These are phyloP conservation scores for Drosophila novamexicana DNA, from an alignment of 1,140 invertebrate species.

Conservation along the genomic window DNA sequence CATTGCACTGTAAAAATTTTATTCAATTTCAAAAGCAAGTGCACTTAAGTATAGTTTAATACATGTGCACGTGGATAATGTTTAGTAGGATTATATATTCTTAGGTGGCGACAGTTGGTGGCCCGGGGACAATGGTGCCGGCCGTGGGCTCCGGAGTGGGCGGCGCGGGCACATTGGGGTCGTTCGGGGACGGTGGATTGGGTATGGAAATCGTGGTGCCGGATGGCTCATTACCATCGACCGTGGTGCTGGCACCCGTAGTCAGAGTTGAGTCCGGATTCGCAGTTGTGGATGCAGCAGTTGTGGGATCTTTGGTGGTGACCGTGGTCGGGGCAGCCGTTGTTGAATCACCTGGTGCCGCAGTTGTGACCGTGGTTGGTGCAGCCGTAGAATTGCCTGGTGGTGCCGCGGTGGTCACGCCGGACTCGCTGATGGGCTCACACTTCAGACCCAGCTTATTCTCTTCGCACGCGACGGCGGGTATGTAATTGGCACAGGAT, in stretches of 20 bases:
- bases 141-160: slow-evolving; percentile 56
- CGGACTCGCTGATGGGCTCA: background rate
- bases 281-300: background rate
- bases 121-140: slow-evolving; percentile 24
- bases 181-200: slow-evolving; percentile 53
- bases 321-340: background rate
- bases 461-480: slow-evolving; percentile 26
- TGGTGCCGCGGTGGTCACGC: background rate
- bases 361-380: background rate
- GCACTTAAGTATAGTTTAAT: background rate
- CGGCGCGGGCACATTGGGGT: slow-evolving; percentile 46
- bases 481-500: slow-evolving; percentile 43
- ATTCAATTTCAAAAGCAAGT: slow-evolving; percentile 21
- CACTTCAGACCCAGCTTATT: slow-evolving; percentile 24
- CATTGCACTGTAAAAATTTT: slow-evolving; percentile 39
- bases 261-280: background rate
- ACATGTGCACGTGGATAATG: background rate
- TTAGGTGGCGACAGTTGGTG: slow-evolving; percentile 14
- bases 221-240: background rate
- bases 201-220: slow-evolving; percentile 45
- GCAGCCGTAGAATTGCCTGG: background rate
- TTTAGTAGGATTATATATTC: background rate
- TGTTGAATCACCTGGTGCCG: too few species aligned
- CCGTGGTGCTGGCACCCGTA: background rate
- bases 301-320: background rate